Evolutionary conservation across 2,113 vertebrate genomes (phyloP), one percentile per base, ranked within the genome.

Genomic region (Mustelus asterias): DNA sequence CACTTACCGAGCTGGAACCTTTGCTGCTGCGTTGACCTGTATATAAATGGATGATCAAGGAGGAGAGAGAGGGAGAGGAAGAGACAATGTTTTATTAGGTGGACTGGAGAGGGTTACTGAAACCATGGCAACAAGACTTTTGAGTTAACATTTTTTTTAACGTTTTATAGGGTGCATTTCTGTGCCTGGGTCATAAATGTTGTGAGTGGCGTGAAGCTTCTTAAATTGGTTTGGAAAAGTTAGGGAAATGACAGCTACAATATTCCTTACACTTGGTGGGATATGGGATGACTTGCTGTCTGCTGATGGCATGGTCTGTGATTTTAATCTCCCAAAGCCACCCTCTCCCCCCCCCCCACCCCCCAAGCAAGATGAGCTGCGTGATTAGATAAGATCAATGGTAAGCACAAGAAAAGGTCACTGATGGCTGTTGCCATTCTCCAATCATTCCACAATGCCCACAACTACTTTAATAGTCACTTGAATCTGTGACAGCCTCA

Each of bases 101-200:
- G 20, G 67, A 54, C 60, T 41, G 44, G 69, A 95, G 26, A 70
- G 93, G 33, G 93, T 95, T 72, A 72, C 65, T 72, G 67, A 95
- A 94, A 95, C 41, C 93, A 95, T 48, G 93, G 93, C 86, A 95
- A 72, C 37, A 44, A 70, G 67, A 95, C 37, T 95, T 95, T 95
- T 95, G 69, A 22, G 24, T 93, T 92, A 92, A 92, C 60, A 37
- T 65, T 60, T 93, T 93, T 92, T 41, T 33, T 33, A 0, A 37
- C 65, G 41, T 95, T 22, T 70, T 95, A 48, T 48, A 10, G 37
- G 89, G 89, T 93, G n/a, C 89, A 22, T 37, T 93, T 93, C n/a
- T 3, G 89, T 65, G 65, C 93, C 67, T 95, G 67, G 89, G 48
- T 92, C 65, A 70, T 94, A 67, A 89, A 94, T 94, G 93, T 67